Percentiles rank a stretch among this genome's conserved stretches.
These are phyloP conservation scores for Sarcophaga bullata DNA, from an alignment of 1,140 invertebrate genomes.

Conservation along the genomic window DNA sequence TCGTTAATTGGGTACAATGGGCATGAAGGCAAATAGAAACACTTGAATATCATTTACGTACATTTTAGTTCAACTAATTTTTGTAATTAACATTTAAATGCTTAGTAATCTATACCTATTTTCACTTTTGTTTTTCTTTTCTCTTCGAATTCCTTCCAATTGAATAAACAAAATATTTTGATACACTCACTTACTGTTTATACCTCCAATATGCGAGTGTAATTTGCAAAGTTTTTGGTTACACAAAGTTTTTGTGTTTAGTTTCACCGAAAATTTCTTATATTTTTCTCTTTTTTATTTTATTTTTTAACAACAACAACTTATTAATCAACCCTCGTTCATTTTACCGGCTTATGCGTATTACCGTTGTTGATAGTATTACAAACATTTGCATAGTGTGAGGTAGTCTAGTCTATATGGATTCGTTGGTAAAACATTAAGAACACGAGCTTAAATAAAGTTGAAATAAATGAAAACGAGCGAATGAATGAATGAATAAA, in stretches of 20 bases:
- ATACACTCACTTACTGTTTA: background rate
- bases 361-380: background rate
- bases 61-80: background rate
- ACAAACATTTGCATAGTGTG: background rate
- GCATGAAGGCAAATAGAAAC: too few relatives aligned
- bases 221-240: too few relatives aligned
- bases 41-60: too few relatives aligned
- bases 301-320: too few relatives aligned
- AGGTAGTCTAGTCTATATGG: conserved; percentile 8
- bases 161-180: conserved; percentile 1
- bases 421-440: background rate
- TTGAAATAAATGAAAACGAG: conserved; percentile 1
- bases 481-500: background rate
- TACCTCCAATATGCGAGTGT: background rate
- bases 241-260: too few relatives aligned
- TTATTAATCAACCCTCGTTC: too few relatives aligned
- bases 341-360: too few relatives aligned
- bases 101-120: conserved; percentile 1
- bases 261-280: too few relatives aligned
- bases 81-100: conserved; percentile 2
- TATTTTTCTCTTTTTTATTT: too few relatives aligned
- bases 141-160: background rate
- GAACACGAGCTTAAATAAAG: conserved; percentile 21
- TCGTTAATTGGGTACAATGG: too few relatives aligned
- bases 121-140: too few relatives aligned